Evolutionary conservation across 2,113 vertebrate genomes (phyloP), one percentile per base, ranked within the genome.

Genomic region (Muntiacus muntjak): DNA sequence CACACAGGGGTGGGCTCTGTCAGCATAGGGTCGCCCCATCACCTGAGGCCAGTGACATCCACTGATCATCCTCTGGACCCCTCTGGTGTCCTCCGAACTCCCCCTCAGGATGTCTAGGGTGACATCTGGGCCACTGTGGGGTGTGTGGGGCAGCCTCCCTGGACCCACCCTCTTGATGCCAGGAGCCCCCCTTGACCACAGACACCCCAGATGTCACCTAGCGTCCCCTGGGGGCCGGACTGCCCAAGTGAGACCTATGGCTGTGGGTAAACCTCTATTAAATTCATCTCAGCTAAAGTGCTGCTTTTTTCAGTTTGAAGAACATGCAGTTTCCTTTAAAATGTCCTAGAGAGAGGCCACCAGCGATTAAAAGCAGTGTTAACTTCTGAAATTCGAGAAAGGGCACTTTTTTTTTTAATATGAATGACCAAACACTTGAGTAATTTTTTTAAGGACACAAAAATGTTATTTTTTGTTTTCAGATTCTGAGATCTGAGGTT

Each of bases 381-480:
- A 78, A 58, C 82, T 55, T 91, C 57, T 86, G 88, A 47, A 45
- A 90, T 55, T 26, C 23, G 26, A 85, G 40, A 16, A 78, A 67
- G 17, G 40, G 16, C 40, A 19, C 11, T 30, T 62, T 55, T 58
- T 64, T 87, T 76, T 79, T 54, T 13, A 47, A 55, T 55, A 57
- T 14, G 40, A 92, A 58, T 67, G 76, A 81, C 74, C 57, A 92
- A 45, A 81, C 57, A 40, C 10, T 55, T 33, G 89, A 79, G 47
- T 16, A 15, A 33, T 36, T 40, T 43, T 81, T 52, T 30, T 64
- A 67, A 47, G 60, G 60, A 57, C 83, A 71, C 30, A 50, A 71
- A 58, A 91, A 47, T 64, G 30, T 40, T 87, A 19, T 25, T 71
- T 95, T 87, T 87, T 87, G 28, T 64, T 95, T 91, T 79, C 57